A percentile compares a stretch with the other conserved stretches of the same genome.
Conservation (phyloP, 2,888 invertebrate species). For the Nesidiocoris tenuis region DNA sequence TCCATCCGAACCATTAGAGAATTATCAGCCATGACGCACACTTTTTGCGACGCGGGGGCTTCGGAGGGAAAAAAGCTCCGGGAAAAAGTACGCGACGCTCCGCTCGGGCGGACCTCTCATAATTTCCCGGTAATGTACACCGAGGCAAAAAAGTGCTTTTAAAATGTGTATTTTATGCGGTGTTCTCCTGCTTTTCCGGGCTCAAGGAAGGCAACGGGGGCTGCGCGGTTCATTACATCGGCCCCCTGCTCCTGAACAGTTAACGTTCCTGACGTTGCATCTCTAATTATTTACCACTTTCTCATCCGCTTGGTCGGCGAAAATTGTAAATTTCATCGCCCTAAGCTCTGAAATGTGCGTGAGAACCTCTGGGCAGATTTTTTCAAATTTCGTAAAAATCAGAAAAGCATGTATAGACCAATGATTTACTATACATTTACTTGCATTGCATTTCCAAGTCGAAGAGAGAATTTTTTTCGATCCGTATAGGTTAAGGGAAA, state of each 20-base stretch:
- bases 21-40: conserved; percentile 19
- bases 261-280: background rate
- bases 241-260: too few species aligned
- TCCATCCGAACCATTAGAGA: conserved; percentile 29
- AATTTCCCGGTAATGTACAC: conserved; percentile 16
- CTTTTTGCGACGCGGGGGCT: background rate
- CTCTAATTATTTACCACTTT: background rate
- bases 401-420: too few species aligned
- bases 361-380: too few species aligned
- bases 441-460: too few species aligned
- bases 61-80: background rate
- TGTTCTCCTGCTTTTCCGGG: background rate
- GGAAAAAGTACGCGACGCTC: conserved; percentile 6
- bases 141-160: background rate
- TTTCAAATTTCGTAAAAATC: too few species aligned
- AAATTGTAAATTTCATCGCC: background rate
- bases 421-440: too few species aligned
- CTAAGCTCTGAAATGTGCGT: too few species aligned
- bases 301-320: background rate
- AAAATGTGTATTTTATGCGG: background rate
- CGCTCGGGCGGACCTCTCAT: background rate
- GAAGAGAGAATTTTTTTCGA: too few species aligned
- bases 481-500: too few species aligned
- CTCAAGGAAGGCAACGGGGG: background rate
- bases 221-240: background rate